These are phyloP conservation scores for Drosophila sturtevanti DNA, from an alignment of 1,140 invertebrate genomes.

Conservation along the genomic window DNA sequence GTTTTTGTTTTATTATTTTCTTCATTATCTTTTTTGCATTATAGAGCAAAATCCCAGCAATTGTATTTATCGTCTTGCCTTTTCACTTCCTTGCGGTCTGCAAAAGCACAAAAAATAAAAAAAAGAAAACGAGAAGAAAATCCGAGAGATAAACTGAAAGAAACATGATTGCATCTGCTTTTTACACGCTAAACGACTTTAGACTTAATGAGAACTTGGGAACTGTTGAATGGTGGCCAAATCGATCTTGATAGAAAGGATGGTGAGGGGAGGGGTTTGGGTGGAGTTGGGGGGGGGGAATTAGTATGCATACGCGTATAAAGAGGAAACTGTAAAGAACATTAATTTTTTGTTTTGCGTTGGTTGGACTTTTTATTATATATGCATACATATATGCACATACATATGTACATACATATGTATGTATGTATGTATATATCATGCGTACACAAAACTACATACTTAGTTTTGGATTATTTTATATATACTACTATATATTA, in stretches of 20 bases:
- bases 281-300: no score
- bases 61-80: conserved; percentile 56
- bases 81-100: conserved; percentile 60
- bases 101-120: conserved; percentile 48
- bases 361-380: no score
- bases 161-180: conserved; percentile 39
- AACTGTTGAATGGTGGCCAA: conserved; percentile 23
- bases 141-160: conserved; percentile 32
- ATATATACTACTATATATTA: no score
- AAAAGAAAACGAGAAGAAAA: no score
- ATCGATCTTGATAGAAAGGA: conserved; percentile 17
- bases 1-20: no score
- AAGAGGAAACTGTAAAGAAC: not conserved
- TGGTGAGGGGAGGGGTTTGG: no score
- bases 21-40: conserved; percentile 48
- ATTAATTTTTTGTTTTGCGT: conserved; percentile 5
- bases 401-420: no score
- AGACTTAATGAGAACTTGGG: conserved; percentile 38
- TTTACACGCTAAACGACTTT: conserved; percentile 12
- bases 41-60: conserved; percentile 29
- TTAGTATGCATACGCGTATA: no score
- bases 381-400: no score
- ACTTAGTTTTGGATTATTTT: no score
- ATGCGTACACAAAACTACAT: no score
- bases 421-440: no score